A percentile compares a stretch with the other conserved stretches of the same genome.
These are phyloP conservation scores for Chaenogobius annularis DNA, from an alignment of 2,113 vertebrate species.

Conservation along the genomic window DNA sequence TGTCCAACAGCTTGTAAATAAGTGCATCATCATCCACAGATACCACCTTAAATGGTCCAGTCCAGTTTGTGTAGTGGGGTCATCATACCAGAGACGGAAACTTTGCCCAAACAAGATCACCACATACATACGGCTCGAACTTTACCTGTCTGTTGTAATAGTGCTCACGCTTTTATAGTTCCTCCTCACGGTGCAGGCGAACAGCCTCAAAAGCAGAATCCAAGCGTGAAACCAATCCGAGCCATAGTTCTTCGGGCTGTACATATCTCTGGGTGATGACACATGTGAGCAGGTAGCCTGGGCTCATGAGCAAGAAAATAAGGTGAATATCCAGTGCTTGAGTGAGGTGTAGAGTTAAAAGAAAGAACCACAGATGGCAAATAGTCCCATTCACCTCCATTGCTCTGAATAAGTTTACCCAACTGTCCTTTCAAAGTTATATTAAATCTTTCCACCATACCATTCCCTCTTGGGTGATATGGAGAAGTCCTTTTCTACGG, in stretches of 20 bases:
- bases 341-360: background rate
- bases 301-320: background rate
- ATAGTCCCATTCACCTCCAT: background rate
- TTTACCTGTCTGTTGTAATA: too few species aligned
- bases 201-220: background rate
- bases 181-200: too few species aligned
- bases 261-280: background rate
- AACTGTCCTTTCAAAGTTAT: constrained; percentile 6
- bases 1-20: too few species aligned
- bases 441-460: constrained; percentile 15
- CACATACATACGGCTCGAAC: too few species aligned
- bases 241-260: background rate
- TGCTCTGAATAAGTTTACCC: constrained; percentile 5
- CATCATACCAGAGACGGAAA: too few species aligned
- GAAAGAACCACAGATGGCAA: background rate
- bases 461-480: constrained; percentile 8
- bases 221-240: background rate
- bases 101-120: too few species aligned
- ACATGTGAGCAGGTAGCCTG: background rate
- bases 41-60: too few species aligned
- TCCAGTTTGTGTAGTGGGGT: too few species aligned
- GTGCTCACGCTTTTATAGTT: too few species aligned
- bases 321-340: background rate
- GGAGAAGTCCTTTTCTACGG: constrained; percentile 7
- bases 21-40: too few species aligned